Conservation (phyloP, 2,888 invertebrate species). For the Seladonia tumulorum region DNA sequence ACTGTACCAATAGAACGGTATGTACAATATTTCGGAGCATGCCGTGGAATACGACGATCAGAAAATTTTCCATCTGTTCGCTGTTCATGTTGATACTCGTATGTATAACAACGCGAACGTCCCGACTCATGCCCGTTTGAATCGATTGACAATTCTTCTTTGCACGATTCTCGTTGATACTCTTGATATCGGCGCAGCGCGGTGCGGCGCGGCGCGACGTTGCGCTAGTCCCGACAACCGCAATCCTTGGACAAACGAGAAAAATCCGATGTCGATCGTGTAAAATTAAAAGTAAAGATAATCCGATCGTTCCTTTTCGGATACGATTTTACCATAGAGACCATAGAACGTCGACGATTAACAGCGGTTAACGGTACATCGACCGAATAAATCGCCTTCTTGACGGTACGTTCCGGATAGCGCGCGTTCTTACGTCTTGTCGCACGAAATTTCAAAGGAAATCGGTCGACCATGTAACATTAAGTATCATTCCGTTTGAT, state of each 20-base stretch:
- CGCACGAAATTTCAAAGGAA: neutral
- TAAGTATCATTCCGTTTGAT: neutral
- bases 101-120: too few relatives aligned
- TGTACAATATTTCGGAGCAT: neutral
- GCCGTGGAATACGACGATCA: neutral
- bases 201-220: neutral
- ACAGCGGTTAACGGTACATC: slow-evolving; percentile 64
- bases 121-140: too few relatives aligned
- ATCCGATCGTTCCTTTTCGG: neutral
- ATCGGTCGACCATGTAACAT: neutral
- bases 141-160: neutral
- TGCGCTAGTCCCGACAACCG: neutral
- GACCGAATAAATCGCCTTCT: slow-evolving; percentile 58
- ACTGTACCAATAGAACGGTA: slow-evolving; percentile 9
- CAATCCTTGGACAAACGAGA: neutral
- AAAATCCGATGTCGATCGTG: neutral
- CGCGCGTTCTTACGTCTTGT: neutral
- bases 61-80: neutral
- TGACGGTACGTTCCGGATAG: slow-evolving; percentile 11
- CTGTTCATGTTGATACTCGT: neutral
- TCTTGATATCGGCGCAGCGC: too few relatives aligned
- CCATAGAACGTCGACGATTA: slow-evolving; percentile 33
- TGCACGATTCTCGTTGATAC: neutral
- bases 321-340: neutral
- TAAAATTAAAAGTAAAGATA: neutral